Evolutionary conservation across 2,113 vertebrate species (phyloP), one percentile per base, ranked within the genome.

Genomic region (Sterna hirundo): DNA sequence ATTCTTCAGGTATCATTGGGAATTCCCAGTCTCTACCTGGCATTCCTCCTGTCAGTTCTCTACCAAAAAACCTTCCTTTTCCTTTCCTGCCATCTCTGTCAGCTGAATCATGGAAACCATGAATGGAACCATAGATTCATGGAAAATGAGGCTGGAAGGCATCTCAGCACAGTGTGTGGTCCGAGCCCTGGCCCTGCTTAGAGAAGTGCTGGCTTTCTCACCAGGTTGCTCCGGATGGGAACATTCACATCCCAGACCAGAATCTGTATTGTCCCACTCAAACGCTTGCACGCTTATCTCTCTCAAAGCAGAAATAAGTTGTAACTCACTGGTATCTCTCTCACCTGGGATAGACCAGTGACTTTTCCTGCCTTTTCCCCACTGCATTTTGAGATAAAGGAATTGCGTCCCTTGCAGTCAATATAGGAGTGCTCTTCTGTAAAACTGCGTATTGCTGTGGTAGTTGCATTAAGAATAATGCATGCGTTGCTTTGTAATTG

Each of bases 281-380:
- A 60, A 83, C 58, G 23, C 27, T 44, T 49, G 10, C n/a, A 11
- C 0, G 0, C 10, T 44, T 52, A 4, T 42, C 16, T 83, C 34
- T 88, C 65, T 83, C 34, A 70, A 62, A 78, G 30, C 40, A 49
- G 65, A 94, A 78, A 11, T 11, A 75, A 46, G 10, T 66, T 70
- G 10, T 34, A 60, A 47, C 40, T 93, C 32, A 4, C 25, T 38
- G 66, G 9, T 62, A 2, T 3, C 3, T 70, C 23, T 78, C 27
- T 72, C 13, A 47, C 26, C 32, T 76, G 17, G 26, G 15, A 15
- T 3, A 49, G 68, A 64, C 13, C 27, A 75, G 61, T 11, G 68
- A 22, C 9, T 72, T 13, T 29, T 12, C 6, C 10, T 6, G 10
- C 13, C 17, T 83, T 20, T 74, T 49, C 36, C 49, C n/a, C 4